Base-by-base conservation (phyloP, 2,888 invertebrate genomes). In the Catonia carolina region DNA sequence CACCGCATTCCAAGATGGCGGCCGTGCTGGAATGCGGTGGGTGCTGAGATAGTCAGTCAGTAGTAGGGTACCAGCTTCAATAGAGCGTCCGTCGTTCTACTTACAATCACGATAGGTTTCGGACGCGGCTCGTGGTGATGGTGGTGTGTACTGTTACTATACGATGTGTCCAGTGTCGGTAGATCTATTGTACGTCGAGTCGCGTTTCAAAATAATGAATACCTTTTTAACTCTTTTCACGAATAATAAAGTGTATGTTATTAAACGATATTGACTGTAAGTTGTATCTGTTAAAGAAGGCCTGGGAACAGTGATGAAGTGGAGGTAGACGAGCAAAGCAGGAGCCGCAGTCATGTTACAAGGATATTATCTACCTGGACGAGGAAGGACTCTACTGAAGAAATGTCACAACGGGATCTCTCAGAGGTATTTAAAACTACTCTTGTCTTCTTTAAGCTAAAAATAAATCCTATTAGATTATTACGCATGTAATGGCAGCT, bases 321-420 rank as follows among this genome's bases (percentile, higher is more conserved):
- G 55, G 41, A 48, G 37, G 47, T 23, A 23, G 39, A 15, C n/a
- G n/a, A n/a, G n/a, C n/a, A 35, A 14, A 39, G 49, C 41, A 49
- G 55, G 15, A 18, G 23, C 49, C 39, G 50, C 55, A 49, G 55
- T 55, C 55, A 55, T 55, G 55, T 39, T 41, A 39, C 48, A 37
- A 23, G 55, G 55, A 55, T 55, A 55, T 50, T 55, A 41, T 45
- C 45, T 45, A 23, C 14, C 45, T 27, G 45, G n/a, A 45, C 45
- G 45, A 58, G 52, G 58, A 45, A 27, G 55, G 55, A 55, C 49
- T 55, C n/a, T n/a, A n/a, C 39, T 31, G 31, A 36, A 37, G 39
- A 37, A 48, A 67, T 67, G 67, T 66, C 67, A 61, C 67, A 66
- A 61, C 56, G 67, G 59, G 67, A 67, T 63, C 63, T 65, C 60